Conservation (phyloP, 2,797 vertebrate species). For the Gallinago nigripennis region DNA sequence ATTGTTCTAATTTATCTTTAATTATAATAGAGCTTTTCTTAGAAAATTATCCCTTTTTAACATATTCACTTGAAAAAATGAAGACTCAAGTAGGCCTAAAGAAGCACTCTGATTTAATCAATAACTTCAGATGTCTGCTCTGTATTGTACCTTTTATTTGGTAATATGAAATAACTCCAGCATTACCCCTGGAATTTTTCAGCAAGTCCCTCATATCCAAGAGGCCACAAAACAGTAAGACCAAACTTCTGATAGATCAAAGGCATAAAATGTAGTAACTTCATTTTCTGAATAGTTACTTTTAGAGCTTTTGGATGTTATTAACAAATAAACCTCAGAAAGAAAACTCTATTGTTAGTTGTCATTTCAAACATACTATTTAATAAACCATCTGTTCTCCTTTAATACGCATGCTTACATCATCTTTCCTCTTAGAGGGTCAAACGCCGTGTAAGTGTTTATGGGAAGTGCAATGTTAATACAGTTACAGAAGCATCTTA, state of each 20-base stretch:
- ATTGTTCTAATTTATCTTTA: not conserved
- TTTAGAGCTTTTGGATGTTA: not conserved
- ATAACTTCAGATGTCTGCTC: not conserved
- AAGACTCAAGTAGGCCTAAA: not conserved
- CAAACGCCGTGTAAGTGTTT: not conserved
- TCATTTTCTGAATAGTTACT: not conserved
- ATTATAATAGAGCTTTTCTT: not conserved
- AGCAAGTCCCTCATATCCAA: not conserved
- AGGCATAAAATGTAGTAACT: not conserved
- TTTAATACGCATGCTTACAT: not conserved
- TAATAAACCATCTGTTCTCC: not conserved
- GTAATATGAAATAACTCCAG: not conserved
- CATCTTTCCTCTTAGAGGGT: too few species aligned
- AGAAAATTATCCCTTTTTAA: not conserved
- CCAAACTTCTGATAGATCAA: not conserved
- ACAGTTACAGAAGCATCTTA: not conserved
- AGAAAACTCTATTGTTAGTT: not conserved
- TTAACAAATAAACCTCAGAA: not conserved
- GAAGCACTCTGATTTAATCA: not conserved
- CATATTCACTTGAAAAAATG: not conserved
- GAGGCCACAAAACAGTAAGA: not conserved
- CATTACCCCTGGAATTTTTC: not conserved
- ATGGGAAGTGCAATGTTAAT: not conserved
- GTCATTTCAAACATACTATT: not conserved
- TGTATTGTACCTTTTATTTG: not conserved